Base-by-base conservation (phyloP, 2,113 vertebrate genomes). In the Pogona vitticeps region DNA sequence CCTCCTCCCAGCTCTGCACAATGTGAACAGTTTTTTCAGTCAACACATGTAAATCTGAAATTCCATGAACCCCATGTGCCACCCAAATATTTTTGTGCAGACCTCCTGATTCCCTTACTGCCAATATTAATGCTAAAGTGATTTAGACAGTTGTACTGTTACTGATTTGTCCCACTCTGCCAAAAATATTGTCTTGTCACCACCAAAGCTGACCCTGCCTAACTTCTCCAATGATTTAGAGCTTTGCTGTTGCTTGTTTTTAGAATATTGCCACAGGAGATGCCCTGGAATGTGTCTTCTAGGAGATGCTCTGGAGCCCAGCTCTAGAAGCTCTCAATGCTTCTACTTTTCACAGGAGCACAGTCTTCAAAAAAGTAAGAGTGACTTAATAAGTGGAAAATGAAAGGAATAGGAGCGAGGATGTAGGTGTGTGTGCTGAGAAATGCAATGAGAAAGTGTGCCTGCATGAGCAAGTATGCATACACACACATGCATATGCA, bases 21-120 rank as follows among this genome's bases (percentile, higher is more conserved):
- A 95, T 91, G 93, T 91, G 93, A 96, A 94, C 91, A 95, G 94
- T 92, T 94, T 94, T 93, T 92, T 92, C 94, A 95, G 94, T 94
- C 86, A 93, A 76, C 87, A 92, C 86, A 12, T 76, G 23, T 83
- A 92, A 94, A 87, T 84, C 86, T 84, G 86, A 80, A 92, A 52
- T 94, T 90, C 52, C 21, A 67, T 26, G 26, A 23, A 65, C 26
- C 63, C 21, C 23, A 28, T 67, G 6, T 8, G 23, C 23, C 6
- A 23, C 28, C 65, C 65, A 67, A 67, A 21, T 52, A 67, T 67
- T 23, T 67, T 28, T 67, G 23, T 67, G 23, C 23, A 67, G 3
- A 23, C 65, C 65, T 6, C 65, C 23, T 67, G 65, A 28, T 28
- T 28, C 23, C 9, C 65, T 67, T 26, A 26, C 26, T 31, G 9